These are phyloP conservation scores for Eristalis tenax DNA, from an alignment of 2,888 invertebrate species.

Conservation along the genomic window DNA sequence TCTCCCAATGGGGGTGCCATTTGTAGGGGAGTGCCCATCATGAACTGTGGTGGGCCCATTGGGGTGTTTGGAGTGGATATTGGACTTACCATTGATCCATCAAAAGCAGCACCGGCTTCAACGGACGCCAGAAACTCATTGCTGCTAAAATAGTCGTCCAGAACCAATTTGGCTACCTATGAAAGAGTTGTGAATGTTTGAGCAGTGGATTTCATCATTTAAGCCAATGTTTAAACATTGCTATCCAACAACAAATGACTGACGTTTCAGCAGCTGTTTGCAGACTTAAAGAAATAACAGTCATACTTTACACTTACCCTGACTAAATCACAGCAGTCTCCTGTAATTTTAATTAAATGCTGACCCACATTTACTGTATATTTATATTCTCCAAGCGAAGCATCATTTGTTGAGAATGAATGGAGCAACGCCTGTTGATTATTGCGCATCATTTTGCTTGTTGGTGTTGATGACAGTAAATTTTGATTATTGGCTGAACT, in stretches of 20 bases:
- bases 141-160: slow-evolving; percentile 90
- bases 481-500: slow-evolving; percentile 74
- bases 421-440: slow-evolving; percentile 84
- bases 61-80: slow-evolving; percentile 79
- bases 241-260: too few species aligned
- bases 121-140: slow-evolving; percentile 81
- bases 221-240: too few species aligned
- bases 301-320: slow-evolving; percentile 83
- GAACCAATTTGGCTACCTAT: slow-evolving; percentile 92
- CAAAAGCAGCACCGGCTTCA: slow-evolving; percentile 80
- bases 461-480: slow-evolving; percentile 73
- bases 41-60: slow-evolving; percentile 77
- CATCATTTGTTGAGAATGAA: slow-evolving; percentile 92
- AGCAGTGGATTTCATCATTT: too few species aligned
- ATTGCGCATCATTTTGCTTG: slow-evolving; percentile 79
- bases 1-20: slow-evolving; percentile 78
- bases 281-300: too few species aligned
- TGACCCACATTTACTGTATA: slow-evolving; percentile 93
- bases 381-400: slow-evolving; percentile 92
- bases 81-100: slow-evolving; percentile 79
- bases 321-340: slow-evolving; percentile 91
- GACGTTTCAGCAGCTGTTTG: too few species aligned
- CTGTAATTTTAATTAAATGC: slow-evolving; percentile 92
- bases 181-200: background rate
- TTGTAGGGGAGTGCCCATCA: slow-evolving; percentile 76